A percentile compares a stretch with the other conserved stretches of the same genome.
These are phyloP conservation scores for Brenthis hecate DNA, from an alignment of 2,888 invertebrate species.

Conservation along the genomic window DNA sequence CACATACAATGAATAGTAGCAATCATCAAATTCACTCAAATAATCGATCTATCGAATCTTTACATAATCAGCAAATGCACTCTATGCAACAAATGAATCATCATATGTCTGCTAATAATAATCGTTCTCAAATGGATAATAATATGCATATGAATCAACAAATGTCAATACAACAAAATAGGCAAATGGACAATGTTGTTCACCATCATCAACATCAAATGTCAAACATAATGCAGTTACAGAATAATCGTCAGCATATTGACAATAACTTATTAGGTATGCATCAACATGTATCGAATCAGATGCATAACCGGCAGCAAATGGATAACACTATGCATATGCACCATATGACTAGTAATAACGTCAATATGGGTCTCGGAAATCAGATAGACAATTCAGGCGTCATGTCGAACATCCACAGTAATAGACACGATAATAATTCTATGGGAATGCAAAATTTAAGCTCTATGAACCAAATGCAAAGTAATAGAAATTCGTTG, in stretches of 20 bases:
- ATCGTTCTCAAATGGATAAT: constrained; percentile 65
- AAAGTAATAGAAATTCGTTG: constrained; percentile 68
- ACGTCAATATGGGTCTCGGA: constrained; percentile 60
- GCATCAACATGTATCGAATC: constrained; percentile 72
- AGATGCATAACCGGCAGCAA: constrained; percentile 74
- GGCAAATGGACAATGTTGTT: constrained; percentile 64
- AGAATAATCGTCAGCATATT: constrained; percentile 68
- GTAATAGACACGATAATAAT: constrained; percentile 70
- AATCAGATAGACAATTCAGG: constrained; percentile 69
- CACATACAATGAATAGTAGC: constrained; percentile 67
- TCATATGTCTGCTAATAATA: constrained; percentile 60
- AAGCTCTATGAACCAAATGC: constrained; percentile 70
- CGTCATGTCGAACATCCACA: constrained; percentile 64
- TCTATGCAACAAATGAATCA: constrained; percentile 75
- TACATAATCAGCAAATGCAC: constrained; percentile 72
- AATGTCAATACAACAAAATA: constrained; percentile 69
- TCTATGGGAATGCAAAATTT: constrained; percentile 70
- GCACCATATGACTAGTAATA: constrained; percentile 71
- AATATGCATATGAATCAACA: constrained; percentile 74
- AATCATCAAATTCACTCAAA: constrained; percentile 67
- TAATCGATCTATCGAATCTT: constrained; percentile 69
- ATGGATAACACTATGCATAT: constrained; percentile 72
- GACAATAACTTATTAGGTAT: constrained; percentile 70
- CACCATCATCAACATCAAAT: constrained; percentile 77
- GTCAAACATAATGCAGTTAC: constrained; percentile 74